phyloP scores from a whole-genome alignment of 2,797 vertebrate genomes.

The Knipowitschia caucasica region DNA sequence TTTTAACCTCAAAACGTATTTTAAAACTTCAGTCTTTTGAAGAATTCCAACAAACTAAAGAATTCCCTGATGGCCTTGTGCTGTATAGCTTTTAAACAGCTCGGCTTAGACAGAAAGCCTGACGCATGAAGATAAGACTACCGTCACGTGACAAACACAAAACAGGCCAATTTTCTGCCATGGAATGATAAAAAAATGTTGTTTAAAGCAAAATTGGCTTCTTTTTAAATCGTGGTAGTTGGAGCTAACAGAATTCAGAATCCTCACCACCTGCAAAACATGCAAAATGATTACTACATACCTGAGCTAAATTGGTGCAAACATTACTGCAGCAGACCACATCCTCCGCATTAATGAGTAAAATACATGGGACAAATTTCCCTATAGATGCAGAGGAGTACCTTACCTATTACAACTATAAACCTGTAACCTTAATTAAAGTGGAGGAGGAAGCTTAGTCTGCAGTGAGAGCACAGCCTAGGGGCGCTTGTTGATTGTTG shows the following conservation, averaged over 20 bases:
- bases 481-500: conserved; percentile 20
- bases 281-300: not conserved
- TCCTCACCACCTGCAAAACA: not conserved
- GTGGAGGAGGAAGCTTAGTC: conserved; percentile 18
- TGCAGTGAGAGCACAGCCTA: conserved; percentile 29
- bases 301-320: not conserved
- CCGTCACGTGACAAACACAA: conserved; percentile 30
- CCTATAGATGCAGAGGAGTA: not conserved
- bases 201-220: not conserved
- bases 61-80: conserved; percentile 14
- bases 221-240: conserved; percentile 2
- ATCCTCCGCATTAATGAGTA: not conserved
- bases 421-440: conserved; percentile 10
- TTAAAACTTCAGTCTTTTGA: not conserved
- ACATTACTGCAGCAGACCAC: not conserved
- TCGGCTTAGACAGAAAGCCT: conserved; percentile 31
- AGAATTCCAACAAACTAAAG: conserved; percentile 8
- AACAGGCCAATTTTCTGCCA: conserved; percentile 29
- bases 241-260: conserved; percentile 5
- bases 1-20: conserved; percentile 9
- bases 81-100: conserved; percentile 9
- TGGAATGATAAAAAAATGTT: conserved; percentile 27
- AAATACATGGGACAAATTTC: not conserved
- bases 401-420: conserved; percentile 16
- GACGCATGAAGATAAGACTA: conserved; percentile 48